phyloP scores from a whole-genome alignment of 1,140 invertebrate species.

The Palaemon carinicauda region DNA sequence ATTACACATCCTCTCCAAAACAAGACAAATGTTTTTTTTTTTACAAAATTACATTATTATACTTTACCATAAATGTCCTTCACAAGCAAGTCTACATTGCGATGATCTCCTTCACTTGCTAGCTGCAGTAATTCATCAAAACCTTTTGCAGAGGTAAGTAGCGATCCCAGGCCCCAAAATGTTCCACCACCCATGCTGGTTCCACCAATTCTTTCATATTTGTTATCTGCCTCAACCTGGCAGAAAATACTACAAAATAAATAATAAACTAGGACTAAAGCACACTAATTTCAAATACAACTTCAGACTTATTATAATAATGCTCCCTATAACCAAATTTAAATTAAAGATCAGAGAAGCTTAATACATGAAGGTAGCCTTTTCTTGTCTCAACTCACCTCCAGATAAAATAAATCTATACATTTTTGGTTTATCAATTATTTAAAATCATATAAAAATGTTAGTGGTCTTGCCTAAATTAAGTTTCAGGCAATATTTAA shows the following conservation, averaged over 20 bases:
- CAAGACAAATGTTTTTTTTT: too few relatives aligned
- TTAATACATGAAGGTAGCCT: too few relatives aligned
- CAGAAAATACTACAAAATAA: conserved; percentile 13
- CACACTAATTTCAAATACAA: not conserved
- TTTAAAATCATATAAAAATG: too few relatives aligned
- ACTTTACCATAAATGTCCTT: conserved; percentile 80
- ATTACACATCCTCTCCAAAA: too few relatives aligned
- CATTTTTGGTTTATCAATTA: too few relatives aligned
- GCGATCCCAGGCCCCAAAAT: conserved; percentile 80
- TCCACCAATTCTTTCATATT: conserved; percentile 77
- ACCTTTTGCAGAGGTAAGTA: conserved; percentile 72
- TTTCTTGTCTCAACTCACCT: too few relatives aligned
- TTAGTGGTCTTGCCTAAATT: too few relatives aligned
- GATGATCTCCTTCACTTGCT: conserved; percentile 77
- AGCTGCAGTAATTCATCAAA: conserved; percentile 79
- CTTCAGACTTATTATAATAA: too few relatives aligned
- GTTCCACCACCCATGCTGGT: conserved; percentile 81
- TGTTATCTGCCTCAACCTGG: conserved; percentile 77
- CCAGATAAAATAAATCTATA: too few relatives aligned
- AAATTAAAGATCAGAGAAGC: too few relatives aligned
- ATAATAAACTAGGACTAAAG: not conserved
- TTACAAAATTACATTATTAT: conserved; percentile 63
- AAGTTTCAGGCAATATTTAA: too few relatives aligned
- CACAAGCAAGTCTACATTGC: conserved; percentile 78
- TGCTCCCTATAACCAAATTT: too few relatives aligned